phyloP scores from a whole-genome alignment of 2,797 vertebrate species.

The Ptychadena robeensis region DNA sequence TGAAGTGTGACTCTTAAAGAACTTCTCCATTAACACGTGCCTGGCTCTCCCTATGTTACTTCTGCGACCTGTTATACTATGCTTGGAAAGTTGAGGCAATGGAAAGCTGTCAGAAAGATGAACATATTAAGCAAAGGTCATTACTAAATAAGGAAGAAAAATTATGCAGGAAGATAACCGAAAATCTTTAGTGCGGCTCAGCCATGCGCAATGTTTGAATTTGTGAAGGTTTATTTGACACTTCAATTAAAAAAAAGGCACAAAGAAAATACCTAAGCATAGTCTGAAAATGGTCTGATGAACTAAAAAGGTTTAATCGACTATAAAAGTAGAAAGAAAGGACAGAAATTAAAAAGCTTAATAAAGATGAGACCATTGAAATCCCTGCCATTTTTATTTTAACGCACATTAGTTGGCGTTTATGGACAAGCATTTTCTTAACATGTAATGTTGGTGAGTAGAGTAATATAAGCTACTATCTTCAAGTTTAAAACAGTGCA shows the following conservation, averaged over 20 bases:
- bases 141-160: conserved; percentile 25
- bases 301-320: neutral
- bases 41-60: conserved; percentile 7
- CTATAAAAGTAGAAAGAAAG: neutral
- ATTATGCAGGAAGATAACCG: conserved; percentile 1
- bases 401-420: no score
- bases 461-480: no score
- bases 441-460: no score
- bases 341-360: neutral
- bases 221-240: neutral
- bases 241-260: neutral
- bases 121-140: conserved; percentile 19
- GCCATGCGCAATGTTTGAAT: neutral
- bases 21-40: conserved; percentile 3
- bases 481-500: no score
- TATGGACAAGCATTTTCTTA: no score
- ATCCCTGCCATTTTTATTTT: no score
- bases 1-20: neutral
- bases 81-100: conserved; percentile 28
- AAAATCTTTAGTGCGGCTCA: neutral
- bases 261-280: neutral
- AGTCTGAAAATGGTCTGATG: neutral
- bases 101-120: conserved; percentile 21
- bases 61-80: neutral
- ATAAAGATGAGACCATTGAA: no score